Evolutionary conservation across 2,113 vertebrate genomes (phyloP).

Genomic region (Neofelis nebulosa): DNA sequence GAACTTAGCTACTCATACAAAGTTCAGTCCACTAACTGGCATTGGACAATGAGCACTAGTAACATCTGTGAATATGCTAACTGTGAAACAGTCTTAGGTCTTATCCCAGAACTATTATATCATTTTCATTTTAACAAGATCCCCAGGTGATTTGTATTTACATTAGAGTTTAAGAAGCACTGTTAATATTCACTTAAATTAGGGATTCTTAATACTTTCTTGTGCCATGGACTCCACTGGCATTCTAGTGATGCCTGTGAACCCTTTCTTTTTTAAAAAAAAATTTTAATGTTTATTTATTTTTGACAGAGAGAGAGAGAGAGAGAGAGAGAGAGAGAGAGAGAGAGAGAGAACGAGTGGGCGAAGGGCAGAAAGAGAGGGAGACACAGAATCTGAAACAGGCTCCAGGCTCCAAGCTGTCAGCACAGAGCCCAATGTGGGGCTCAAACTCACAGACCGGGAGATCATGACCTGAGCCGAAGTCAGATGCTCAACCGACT

Average conservation of each 20-base stretch:
- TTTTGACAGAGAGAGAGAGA: no score
- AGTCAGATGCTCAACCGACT: no score
- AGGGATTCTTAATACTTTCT: background rate
- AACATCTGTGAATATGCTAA: background rate
- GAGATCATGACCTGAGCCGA: no score
- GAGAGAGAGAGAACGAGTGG: no score
- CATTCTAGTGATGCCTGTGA: background rate
- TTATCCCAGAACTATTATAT: background rate
- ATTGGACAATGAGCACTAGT: background rate
- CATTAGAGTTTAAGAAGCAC: background rate
- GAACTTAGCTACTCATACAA: background rate
- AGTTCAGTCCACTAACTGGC: background rate
- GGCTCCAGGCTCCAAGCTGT: no score
- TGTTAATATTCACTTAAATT: background rate
- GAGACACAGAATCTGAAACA: no score
- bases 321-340: no score
- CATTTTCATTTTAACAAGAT: background rate
- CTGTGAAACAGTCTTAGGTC: background rate
- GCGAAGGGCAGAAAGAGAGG: no score
- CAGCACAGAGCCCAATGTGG: no score
- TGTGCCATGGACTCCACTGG: background rate
- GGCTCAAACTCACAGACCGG: no score
- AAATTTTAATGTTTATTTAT: no score
- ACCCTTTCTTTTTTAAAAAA: background rate
- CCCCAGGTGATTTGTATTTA: background rate